Percentiles rank a stretch among this genome's conserved stretches.
These are phyloP conservation scores for Chelonus insularis DNA, from an alignment of 1,140 invertebrate species.

Conservation along the genomic window DNA sequence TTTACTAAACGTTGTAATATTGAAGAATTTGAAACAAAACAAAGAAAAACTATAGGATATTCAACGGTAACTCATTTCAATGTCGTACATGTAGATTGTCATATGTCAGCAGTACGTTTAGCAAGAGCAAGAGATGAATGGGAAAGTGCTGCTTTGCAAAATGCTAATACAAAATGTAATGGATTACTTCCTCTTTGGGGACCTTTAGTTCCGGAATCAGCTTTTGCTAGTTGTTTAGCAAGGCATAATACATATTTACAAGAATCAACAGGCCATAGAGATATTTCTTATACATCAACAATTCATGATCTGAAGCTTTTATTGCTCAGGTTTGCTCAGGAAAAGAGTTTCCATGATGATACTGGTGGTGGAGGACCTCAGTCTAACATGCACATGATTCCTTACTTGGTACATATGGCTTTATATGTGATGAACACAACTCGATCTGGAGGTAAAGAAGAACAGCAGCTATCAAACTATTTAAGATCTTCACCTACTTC, in stretches of 20 bases:
- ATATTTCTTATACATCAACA: slow-evolving; percentile 85
- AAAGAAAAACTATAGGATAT: slow-evolving; percentile 82
- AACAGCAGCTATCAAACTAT: slow-evolving; percentile 71
- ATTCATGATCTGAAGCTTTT: slow-evolving; percentile 94
- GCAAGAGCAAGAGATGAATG: slow-evolving; percentile 87
- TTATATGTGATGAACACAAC: slow-evolving; percentile 95
- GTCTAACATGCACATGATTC: slow-evolving; percentile 95
- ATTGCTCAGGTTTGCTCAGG: slow-evolving; percentile 86
- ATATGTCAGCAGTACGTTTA: slow-evolving; percentile 88
- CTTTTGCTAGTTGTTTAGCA: slow-evolving; percentile 91
- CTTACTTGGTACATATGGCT: slow-evolving; percentile 92
- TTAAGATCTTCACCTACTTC: slow-evolving; percentile 64
- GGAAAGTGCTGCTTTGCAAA: slow-evolving; percentile 96
- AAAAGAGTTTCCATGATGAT: slow-evolving; percentile 95
- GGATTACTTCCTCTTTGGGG: slow-evolving; percentile 95
- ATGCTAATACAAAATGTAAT: slow-evolving; percentile 97
- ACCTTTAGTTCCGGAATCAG: slow-evolving; percentile 91
- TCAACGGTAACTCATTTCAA: slow-evolving; percentile 98
- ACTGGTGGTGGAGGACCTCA: slow-evolving; percentile 95
- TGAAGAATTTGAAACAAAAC: slow-evolving; percentile 91
- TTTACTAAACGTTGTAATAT: slow-evolving; percentile 94
- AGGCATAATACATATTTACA: slow-evolving; percentile 85
- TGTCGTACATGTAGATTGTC: slow-evolving; percentile 96
- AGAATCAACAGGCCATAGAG: slow-evolving; percentile 83
- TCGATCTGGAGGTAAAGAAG: slow-evolving; percentile 73